phyloP scores from a whole-genome alignment of 2,797 vertebrate species.

The Clarias platycephalus region DNA sequence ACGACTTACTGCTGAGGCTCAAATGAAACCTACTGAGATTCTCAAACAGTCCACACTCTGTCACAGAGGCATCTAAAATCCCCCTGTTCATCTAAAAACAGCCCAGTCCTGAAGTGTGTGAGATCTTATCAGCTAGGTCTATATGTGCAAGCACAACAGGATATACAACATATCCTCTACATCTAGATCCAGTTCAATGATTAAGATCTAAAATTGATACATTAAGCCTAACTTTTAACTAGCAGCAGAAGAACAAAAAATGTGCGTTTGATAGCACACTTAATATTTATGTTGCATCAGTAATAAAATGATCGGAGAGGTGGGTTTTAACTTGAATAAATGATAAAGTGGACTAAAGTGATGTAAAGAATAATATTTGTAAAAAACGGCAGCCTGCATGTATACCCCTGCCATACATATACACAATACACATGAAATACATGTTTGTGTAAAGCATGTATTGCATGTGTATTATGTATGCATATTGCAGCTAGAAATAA shows the following conservation, averaged over 20 bases:
- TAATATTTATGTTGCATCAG: not conserved
- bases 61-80: conserved; percentile 30
- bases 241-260: not conserved
- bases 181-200: not conserved
- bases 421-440: no score
- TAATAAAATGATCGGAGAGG: not conserved
- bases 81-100: conserved; percentile 34
- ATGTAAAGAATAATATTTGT: not conserved
- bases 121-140: conserved; percentile 14
- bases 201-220: not conserved
- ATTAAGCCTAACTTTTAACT: not conserved
- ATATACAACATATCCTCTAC: not conserved
- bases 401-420: no score
- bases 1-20: not conserved
- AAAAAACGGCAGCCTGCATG: not conserved
- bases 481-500: not conserved
- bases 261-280: not conserved
- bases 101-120: conserved; percentile 4
- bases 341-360: not conserved
- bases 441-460: no score
- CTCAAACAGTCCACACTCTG: conserved; percentile 5
- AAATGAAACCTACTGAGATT: conserved; percentile 9
- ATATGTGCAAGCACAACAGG: conserved; percentile 4
- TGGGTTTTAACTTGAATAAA: not conserved
- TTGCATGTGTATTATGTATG: no score